A percentile compares a stretch with the other conserved stretches of the same genome.
Conservation (phyloP, 2,113 vertebrate genomes). For the Ailurus styani region DNA sequence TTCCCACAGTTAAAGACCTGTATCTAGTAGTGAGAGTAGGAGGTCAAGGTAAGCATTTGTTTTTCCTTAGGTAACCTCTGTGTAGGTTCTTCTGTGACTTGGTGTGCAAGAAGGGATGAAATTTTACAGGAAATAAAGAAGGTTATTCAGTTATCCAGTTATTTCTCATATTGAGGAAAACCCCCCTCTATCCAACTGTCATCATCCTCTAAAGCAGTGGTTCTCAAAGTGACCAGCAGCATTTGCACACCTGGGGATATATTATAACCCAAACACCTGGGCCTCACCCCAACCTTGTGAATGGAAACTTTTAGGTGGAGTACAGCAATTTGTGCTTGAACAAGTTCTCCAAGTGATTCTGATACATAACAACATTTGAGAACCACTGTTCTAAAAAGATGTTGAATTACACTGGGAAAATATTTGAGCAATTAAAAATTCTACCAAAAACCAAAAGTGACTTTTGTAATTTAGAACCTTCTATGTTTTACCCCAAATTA, state of each 20-base stretch:
- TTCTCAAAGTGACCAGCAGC: neutral
- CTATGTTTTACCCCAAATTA: neutral
- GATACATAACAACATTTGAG: neutral
- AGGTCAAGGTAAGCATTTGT: neutral
- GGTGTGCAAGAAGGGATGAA: neutral
- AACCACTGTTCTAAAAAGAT: neutral
- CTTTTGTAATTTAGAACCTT: neutral
- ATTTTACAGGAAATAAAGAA: neutral
- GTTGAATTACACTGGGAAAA: slow-evolving; percentile 1
- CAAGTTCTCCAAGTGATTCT: neutral
- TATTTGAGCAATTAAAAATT: slow-evolving; percentile 2
- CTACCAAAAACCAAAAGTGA: neutral
- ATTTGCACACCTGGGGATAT: neutral
- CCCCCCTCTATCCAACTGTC: neutral
- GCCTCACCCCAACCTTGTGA: neutral
- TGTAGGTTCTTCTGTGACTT: neutral
- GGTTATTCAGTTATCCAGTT: neutral
- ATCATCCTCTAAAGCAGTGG: neutral
- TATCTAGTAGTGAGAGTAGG: neutral
- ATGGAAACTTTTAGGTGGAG: neutral
- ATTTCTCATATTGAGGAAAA: neutral
- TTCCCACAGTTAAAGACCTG: neutral
- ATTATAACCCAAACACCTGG: neutral
- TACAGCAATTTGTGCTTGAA: neutral
- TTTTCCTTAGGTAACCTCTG: neutral